Conservation (phyloP, 2,888 invertebrate genomes). For the Pyralis farinalis region DNA sequence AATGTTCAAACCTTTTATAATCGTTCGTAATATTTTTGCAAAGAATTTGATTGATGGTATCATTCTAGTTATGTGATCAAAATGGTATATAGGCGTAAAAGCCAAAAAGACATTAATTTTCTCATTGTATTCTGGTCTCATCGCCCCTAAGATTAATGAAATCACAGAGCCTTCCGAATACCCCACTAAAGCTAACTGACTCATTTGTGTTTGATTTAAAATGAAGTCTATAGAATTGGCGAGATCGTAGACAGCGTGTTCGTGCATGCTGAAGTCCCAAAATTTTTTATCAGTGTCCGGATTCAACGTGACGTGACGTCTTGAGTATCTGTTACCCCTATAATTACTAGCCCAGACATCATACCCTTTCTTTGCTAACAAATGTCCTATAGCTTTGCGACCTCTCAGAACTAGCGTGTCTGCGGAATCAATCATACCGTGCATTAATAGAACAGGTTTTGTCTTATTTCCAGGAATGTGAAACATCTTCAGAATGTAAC, state of each 20-base stretch:
- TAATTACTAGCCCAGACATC: conserved; percentile 49
- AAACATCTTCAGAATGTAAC: conserved; percentile 29
- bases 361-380: conserved; percentile 62
- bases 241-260: conserved; percentile 84
- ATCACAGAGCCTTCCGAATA: conserved; percentile 83
- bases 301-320: conserved; percentile 57
- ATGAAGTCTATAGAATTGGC: conserved; percentile 75
- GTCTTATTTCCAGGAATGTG: conserved; percentile 24
- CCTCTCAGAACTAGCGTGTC: conserved; percentile 32
- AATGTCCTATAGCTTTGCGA: conserved; percentile 22
- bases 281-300: conserved; percentile 40
- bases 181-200: conserved; percentile 81
- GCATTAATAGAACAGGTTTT: conserved; percentile 27
- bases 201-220: conserved; percentile 53
- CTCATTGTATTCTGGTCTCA: conserved; percentile 71
- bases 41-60: conserved; percentile 8
- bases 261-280: conserved; percentile 82
- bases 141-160: conserved; percentile 70
- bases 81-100: conserved; percentile 24
- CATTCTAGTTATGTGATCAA: conserved; percentile 13
- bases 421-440: conserved; percentile 24
- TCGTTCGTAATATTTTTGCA: no score
- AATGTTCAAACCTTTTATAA: no score
- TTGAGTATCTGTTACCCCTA: conserved; percentile 81
- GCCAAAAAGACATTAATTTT: conserved; percentile 71